A percentile compares a stretch with the other conserved stretches of the same genome.
Evolutionary conservation across 64 coral and sea anemone genomes (phyloP).

Genomic region (Pocillopora damicornis): DNA sequence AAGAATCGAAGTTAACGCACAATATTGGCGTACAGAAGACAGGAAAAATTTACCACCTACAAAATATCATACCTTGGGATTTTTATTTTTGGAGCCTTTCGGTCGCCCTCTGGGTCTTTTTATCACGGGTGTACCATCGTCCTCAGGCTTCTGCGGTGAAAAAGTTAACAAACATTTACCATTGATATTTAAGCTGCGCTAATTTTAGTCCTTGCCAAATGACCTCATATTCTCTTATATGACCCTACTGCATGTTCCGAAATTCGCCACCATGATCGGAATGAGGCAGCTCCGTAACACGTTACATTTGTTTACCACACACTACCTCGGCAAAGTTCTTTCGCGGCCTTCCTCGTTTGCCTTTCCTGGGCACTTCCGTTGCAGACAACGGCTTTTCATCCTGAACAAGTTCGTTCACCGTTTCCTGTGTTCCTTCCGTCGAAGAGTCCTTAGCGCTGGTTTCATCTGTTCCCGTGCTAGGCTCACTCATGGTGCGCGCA

Average conservation of each 20-base stretch:
- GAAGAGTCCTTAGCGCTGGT: not conserved
- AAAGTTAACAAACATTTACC: slow-evolving; percentile 43
- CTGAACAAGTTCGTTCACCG: slow-evolving; percentile 33
- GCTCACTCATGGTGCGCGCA: slow-evolving; percentile 36
- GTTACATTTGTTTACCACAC: slow-evolving; percentile 28
- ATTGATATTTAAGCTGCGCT: slow-evolving; percentile 39
- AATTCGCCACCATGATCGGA: slow-evolving; percentile 4
- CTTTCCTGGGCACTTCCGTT: slow-evolving; percentile 74
- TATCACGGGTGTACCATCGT: slow-evolving; percentile 67
- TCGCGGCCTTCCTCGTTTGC: slow-evolving; percentile 71
- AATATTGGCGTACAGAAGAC: not conserved
- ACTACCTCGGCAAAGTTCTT: slow-evolving; percentile 77
- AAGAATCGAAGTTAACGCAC: not conserved
- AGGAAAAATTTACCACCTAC: not conserved
- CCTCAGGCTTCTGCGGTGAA: slow-evolving; percentile 52
- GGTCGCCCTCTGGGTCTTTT: slow-evolving; percentile 80
- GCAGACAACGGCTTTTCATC: slow-evolving; percentile 13
- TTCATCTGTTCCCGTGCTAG: not conserved
- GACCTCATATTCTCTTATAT: not conserved
- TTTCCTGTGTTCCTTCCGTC: slow-evolving; percentile 43
- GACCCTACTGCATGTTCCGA: not conserved
- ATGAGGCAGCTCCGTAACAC: slow-evolving; percentile 29
- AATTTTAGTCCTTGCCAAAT: slow-evolving; percentile 48
- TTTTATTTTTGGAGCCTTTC: slow-evolving; percentile 87
- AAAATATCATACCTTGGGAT: slow-evolving; percentile 59